Evolutionary conservation across 2,797 vertebrate species (phyloP), one percentile per base, ranked within the genome.

Genomic region (Lagorchestes hirsutus): DNA sequence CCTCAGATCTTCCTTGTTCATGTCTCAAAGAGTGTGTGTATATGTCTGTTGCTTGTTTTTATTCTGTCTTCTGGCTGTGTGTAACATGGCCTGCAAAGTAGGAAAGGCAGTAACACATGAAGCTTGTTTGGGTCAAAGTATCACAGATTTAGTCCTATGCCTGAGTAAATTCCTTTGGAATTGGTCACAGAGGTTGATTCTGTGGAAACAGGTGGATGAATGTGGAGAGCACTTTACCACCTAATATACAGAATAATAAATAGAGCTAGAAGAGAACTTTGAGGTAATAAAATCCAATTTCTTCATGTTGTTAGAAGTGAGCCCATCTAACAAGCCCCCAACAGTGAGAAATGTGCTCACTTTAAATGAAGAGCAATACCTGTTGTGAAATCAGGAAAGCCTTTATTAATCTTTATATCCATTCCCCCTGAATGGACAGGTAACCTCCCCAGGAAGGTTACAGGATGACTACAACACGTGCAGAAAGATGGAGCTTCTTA

Each of bases 1-100:
- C 40, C 40, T 58, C 90, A 94, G 52, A 90, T 62, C 62, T 96
- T 93, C 28, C 29, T 93, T 92, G 74, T 95, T 96, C 58, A 34
- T n/a, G 90, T 93, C 46, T 74, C 29, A 95, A 94, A 92, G 92
- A 93, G 91, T 92, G 55, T 90, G 18, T 31, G 91, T 34, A 91
- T 87, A 34, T 67, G 14, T 40, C 82, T 59, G 27, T 91, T 57
- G 91, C 14, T 91, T 95, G 27, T 92, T 95, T 97, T 54, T 56
- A 11, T 91, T 54, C 91, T 10, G 11, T 3, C 92, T 95, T 55
- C 31, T 93, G 29, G 31, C 59, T 62, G 22, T 87, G 40, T 82
- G 4, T 40, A 74, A 74, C 62, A 82, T 27, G 5, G 16, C 87
- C n/a, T 95, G 31, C 34, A 92, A 94, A 97, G 87, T 54, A 55